These are phyloP conservation scores for Urocolius indicus DNA, from an alignment of 2,113 vertebrate species.

Conservation along the genomic window DNA sequence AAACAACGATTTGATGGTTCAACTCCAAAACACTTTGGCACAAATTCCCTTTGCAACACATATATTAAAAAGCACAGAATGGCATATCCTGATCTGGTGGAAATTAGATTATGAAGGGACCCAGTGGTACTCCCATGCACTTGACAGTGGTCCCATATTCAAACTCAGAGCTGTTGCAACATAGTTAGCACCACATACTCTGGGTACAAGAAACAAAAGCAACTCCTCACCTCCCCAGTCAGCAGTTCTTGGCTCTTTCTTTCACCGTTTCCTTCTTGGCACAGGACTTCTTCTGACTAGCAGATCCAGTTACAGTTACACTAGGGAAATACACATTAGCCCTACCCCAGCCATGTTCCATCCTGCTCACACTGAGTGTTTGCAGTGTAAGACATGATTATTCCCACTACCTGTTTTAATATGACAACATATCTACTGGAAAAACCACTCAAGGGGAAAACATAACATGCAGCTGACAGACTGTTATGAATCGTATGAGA, in stretches of 20 bases:
- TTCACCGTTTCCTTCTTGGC: background rate
- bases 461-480: background rate
- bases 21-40: background rate
- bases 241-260: background rate
- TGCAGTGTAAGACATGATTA: background rate
- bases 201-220: background rate
- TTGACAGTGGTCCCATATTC: background rate
- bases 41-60: background rate
- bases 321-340: background rate
- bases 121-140: background rate
- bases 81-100: background rate
- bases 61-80: background rate
- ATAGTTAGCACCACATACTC: rapidly evolving
- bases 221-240: background rate
- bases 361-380: background rate
- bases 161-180: background rate
- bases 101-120: background rate
- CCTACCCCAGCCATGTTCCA: background rate
- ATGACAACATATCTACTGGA: background rate
- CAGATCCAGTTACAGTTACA: background rate
- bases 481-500: background rate
- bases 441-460: background rate
- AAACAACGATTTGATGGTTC: background rate
- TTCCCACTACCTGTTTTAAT: background rate
- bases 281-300: background rate